Evolutionary conservation across 2,797 vertebrate genomes (phyloP).

Genomic region (Dromococcyx pavoninus): DNA sequence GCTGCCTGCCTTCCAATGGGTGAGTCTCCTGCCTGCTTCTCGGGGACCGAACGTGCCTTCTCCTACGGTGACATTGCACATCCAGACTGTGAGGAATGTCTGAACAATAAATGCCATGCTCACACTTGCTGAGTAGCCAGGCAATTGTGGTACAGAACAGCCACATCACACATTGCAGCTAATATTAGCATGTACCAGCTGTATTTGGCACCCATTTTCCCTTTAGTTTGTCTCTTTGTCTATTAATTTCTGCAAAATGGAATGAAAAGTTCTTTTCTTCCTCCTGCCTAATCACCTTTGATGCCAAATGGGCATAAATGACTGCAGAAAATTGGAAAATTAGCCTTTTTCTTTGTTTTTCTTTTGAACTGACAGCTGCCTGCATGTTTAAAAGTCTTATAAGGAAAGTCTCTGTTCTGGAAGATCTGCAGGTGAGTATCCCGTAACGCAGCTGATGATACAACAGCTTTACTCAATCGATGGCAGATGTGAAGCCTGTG

Average conservation of each 20-base stretch:
- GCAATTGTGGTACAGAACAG: conserved; percentile 15
- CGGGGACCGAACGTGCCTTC: neutral
- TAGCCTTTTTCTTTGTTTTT: no score
- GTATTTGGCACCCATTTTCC: neutral
- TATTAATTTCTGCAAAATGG: neutral
- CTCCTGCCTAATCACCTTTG: neutral
- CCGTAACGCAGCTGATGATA: neutral
- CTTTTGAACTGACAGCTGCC: conserved; percentile 9
- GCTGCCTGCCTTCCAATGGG: neutral
- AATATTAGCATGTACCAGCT: neutral
- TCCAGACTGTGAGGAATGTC: neutral
- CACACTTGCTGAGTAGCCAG: neutral
- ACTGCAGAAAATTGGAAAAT: neutral
- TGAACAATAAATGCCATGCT: conserved; percentile 2
- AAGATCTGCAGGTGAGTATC: conserved; percentile 20
- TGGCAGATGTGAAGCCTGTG: neutral
- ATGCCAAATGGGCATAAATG: neutral
- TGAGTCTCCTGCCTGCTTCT: neutral
- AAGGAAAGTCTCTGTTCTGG: neutral
- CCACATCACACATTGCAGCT: conserved; percentile 5
- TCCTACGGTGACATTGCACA: neutral
- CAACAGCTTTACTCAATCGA: neutral
- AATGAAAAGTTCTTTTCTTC: neutral
- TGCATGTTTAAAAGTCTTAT: neutral
- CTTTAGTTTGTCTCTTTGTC: neutral